Conservation (phyloP, 2,888 invertebrate species). For the Mesochorus sp. region DNA sequence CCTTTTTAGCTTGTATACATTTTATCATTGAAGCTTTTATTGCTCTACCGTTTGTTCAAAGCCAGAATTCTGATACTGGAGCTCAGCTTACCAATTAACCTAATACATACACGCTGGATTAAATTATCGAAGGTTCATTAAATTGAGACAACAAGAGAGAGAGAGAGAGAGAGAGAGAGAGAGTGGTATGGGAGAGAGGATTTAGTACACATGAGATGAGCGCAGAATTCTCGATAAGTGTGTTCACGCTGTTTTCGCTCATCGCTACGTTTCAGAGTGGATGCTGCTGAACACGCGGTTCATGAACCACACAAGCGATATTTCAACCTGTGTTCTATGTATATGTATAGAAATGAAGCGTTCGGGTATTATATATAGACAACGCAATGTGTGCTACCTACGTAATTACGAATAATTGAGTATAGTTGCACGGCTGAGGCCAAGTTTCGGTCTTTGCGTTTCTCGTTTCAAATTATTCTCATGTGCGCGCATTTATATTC, state of each 20-base stretch:
- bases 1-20: background rate
- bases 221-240: conserved; percentile 9
- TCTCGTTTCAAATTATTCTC: background rate
- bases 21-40: background rate
- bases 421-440: conserved; percentile 12
- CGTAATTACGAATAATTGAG: conserved; percentile 44
- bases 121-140: conserved; percentile 45
- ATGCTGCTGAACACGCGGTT: background rate
- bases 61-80: background rate
- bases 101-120: conserved; percentile 13
- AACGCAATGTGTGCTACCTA: conserved; percentile 7
- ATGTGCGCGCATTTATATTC: conserved; percentile 2
- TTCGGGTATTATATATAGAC: background rate
- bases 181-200: background rate
- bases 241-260: conserved; percentile 1
- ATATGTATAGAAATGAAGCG: background rate
- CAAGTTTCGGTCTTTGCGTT: conserved; percentile 12
- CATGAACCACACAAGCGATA: background rate
- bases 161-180: background rate
- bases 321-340: background rate
- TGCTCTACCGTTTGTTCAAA: too few relatives aligned
- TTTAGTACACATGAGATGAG: background rate
- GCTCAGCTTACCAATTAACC: conserved; percentile 15
- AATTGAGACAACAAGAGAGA: background rate
- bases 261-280: background rate